Conservation (phyloP, 1,140 invertebrate genomes). For the Atta cephalotes region DNA sequence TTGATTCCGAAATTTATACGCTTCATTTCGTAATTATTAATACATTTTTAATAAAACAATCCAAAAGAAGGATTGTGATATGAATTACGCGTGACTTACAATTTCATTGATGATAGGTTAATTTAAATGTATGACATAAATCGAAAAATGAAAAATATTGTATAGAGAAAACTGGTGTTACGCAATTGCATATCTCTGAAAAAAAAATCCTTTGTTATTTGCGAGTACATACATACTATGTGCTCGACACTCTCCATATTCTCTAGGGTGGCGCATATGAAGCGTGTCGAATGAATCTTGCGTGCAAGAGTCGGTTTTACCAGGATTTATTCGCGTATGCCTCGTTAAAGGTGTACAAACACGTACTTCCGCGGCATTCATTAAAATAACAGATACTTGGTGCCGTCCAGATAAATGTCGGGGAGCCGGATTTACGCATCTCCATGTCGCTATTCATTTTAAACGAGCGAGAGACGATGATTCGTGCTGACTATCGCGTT, state of each 20-base stretch:
- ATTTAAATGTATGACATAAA: background rate
- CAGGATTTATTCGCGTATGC: slow-evolving; percentile 52
- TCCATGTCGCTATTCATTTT: slow-evolving; percentile 35
- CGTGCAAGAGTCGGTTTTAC: slow-evolving; percentile 48
- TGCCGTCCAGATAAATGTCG: slow-evolving; percentile 37
- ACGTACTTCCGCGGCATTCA: slow-evolving; percentile 42
- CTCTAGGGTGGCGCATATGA: background rate
- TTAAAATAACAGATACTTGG: slow-evolving; percentile 57
- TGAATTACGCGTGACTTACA: background rate
- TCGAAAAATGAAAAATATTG: slow-evolving; percentile 7
- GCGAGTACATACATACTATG: background rate
- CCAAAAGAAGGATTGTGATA: background rate
- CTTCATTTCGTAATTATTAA: background rate
- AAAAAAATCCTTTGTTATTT: slow-evolving; percentile 31
- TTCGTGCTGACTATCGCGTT: slow-evolving; percentile 14
- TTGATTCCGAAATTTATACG: background rate
- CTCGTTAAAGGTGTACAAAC: slow-evolving; percentile 64
- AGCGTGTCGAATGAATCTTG: slow-evolving; percentile 39
- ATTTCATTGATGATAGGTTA: background rate
- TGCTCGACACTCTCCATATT: background rate
- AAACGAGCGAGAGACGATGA: slow-evolving; percentile 51
- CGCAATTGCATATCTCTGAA: background rate
- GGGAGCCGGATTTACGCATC: slow-evolving; percentile 9
- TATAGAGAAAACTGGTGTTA: background rate
- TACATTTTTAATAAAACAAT: background rate